Evolutionary conservation across 2,888 invertebrate species (phyloP), one percentile per base, ranked within the genome.

Genomic region (Lissonota sp.): DNA sequence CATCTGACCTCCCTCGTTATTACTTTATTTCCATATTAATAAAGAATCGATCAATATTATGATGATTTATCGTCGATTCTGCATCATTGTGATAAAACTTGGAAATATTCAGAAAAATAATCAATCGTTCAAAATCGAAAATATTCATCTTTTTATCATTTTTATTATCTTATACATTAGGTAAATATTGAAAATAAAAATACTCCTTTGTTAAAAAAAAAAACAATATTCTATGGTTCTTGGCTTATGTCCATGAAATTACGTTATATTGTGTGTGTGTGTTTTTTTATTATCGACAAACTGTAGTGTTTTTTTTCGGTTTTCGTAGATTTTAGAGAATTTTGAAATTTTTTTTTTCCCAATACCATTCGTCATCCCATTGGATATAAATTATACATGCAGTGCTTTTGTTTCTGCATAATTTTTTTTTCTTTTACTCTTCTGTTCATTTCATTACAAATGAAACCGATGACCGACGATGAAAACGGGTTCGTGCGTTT

Each of bases 161-260:
- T 60, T 42, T 0, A 37, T 37, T 58, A 46, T 86, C 79, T 86
- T 85, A 86, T 84, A 87, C 84, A 87, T 87, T 88, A 2, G 10
- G 46, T 46, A 0, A 8, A 46, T 3, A 5, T 46, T 46, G 46
- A 46, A 46, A 10, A 46, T 10, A 3, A 5, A 0, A 10, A 10
- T 10, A 46, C 3, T 10, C 5, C 8, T 5, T 10, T 10, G 10
- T 46, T 46, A 5, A 46, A 8, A 46, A 46, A 46, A 46, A 10
- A 3, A 46, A 87, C 85, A 88, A 87, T 86, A 82, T 84, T 64
- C 71, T 83, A 83, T 86, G 70, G 69, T 81, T 85, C 75, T 81
- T 83, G 83, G 83, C 74, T n/a, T 83, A 81, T 67, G 82, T 79
- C 78, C 77, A 76, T 79, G 80, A 84, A 86, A 79, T 72, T 76